These are phyloP conservation scores for Merluccius polli DNA, from an alignment of 2,797 vertebrate species.

Conservation along the genomic window DNA sequence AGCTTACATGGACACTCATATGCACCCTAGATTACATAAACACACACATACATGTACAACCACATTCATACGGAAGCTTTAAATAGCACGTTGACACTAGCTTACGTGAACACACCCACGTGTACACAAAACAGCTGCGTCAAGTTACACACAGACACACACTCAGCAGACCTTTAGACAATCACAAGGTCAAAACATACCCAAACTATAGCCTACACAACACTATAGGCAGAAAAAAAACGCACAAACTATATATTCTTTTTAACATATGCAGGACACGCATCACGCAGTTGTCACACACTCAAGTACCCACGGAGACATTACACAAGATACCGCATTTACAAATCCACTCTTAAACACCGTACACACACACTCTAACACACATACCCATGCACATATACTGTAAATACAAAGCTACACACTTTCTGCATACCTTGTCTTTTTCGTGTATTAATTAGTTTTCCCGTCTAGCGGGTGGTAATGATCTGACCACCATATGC, in stretches of 20 bases:
- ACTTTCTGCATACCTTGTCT: not conserved
- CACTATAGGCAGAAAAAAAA: no score
- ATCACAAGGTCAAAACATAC: no score
- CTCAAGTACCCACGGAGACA: no score
- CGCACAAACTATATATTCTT: no score
- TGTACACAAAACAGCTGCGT: no score
- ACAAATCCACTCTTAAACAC: not conserved
- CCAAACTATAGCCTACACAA: no score
- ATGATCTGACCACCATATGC: slow-evolving; percentile 55
- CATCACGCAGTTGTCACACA: no score
- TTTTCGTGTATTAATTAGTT: not conserved
- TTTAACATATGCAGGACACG: no score
- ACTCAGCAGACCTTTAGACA: no score
- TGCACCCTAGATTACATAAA: not conserved
- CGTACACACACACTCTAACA: not conserved
- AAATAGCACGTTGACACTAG: no score
- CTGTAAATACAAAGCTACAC: not conserved
- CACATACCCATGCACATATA: not conserved
- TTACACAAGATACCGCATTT: not conserved
- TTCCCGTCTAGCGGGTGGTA: slow-evolving; percentile 44
- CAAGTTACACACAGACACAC: no score
- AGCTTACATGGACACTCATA: not conserved
- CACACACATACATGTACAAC: not conserved
- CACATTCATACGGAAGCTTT: not conserved
- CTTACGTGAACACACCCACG: no score